Evolutionary conservation across 2,113 vertebrate species (phyloP).

Genomic region (mouse (Mus musculus)): GRCm39 chr8:99204001-99204500

Average conservation of each 20-base stretch:
- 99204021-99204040: background rate
- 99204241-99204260: background rate
- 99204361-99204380: background rate
- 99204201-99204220: fast-evolving
- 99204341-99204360: background rate
- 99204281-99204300: background rate
- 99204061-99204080: background rate
- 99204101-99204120: background rate
- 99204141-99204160: background rate
- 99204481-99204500: background rate
- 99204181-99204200: background rate
- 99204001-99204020: background rate
- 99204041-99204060: background rate
- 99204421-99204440: background rate
- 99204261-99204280: background rate
- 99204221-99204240: background rate
- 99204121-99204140: background rate
- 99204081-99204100: background rate
- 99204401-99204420: background rate
- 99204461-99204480: background rate
- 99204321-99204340: background rate
- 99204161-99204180: background rate
- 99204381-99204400: background rate
- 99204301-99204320: too few species aligned
- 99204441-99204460: background rate